Base-by-base conservation (phyloP, 2,113 vertebrate species). In the Takifugu flavidus region DNA sequence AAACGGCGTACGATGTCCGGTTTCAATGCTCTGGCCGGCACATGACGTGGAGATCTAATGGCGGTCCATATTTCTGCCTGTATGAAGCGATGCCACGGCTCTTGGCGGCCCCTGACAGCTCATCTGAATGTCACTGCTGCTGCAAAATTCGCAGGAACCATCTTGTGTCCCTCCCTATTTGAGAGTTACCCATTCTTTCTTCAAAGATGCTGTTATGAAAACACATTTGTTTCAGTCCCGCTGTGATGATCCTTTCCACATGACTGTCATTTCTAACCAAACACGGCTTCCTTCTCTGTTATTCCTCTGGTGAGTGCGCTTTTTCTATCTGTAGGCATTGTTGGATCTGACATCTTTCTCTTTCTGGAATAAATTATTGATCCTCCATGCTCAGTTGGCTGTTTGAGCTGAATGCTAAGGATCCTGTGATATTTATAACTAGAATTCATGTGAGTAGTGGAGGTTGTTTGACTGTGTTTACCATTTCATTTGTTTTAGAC, bases 281-380 rank as follows among this genome's bases (percentile, higher is more conserved):
- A 39, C 34, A 11, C 56, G 59, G 51, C 65, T 46, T 70, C 72
- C 49, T 62, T 50, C 53, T 68, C 59, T 59, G 65, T 61, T 39
- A 76, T 52, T 59, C 28, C 45, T 80, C 69, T 49, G 76, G 78
- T 80, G 85, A 85, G 79, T 25, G 39, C 68, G 70, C 56, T 14
- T 3, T 27, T 57, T 73, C 62, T 59, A 72, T 80, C 67, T 44
- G 78, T 67, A 53, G 60, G 53, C 75, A 62, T 77, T 80, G 79
- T 75, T 70, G 78, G 59, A 75, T 80, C 78, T 81, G 83, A 86
- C 76, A 79, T 68, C 80, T 86, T 77, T 84, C 55, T 83, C 69
- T 56, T 49, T 62, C 64, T 67, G 43, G 85, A 78, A 88, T 87
- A 83, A 86, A 86, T 88, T 82, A 87, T 89, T 85, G 83, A 87